phyloP scores from a whole-genome alignment of 2,888 invertebrate genomes.

The Proisotoma minuta region DNA sequence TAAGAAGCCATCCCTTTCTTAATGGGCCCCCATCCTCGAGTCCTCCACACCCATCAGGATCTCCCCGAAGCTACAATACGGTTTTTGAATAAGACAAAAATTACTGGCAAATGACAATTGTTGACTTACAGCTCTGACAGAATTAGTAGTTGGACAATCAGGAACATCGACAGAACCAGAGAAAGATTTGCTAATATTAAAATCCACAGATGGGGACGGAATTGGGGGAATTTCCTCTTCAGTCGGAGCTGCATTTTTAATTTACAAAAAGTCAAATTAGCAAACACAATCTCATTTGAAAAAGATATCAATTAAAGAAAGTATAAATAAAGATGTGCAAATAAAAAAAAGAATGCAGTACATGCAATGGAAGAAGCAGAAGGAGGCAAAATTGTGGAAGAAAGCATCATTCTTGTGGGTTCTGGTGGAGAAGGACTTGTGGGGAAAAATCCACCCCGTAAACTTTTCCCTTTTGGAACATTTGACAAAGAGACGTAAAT shows the following conservation, averaged over 20 bases:
- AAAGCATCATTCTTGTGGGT: slow-evolving; percentile 31
- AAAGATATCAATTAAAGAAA: neutral
- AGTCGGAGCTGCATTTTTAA: slow-evolving; percentile 24
- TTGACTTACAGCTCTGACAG: slow-evolving; percentile 33
- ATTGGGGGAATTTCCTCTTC: slow-evolving; percentile 24
- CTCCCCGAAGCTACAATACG: slow-evolving; percentile 60
- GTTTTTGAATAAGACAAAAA: neutral
- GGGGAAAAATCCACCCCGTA: slow-evolving; percentile 30
- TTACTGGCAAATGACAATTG: neutral
- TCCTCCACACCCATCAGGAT: slow-evolving; percentile 68
- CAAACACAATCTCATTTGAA: slow-evolving; percentile 11
- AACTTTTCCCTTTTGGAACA: slow-evolving; percentile 38
- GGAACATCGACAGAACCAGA: slow-evolving; percentile 37
- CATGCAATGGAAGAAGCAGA: slow-evolving; percentile 32
- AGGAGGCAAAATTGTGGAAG: slow-evolving; percentile 38
- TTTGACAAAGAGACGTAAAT: slow-evolving; percentile 38
- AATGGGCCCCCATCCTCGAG: slow-evolving; percentile 52
- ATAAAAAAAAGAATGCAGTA: slow-evolving; percentile 23
- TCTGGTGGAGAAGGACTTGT: slow-evolving; percentile 19
- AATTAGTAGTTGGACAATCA: slow-evolving; percentile 38
- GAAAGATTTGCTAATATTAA: too few species aligned
- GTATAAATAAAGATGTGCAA: neutral
- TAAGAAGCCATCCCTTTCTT: slow-evolving; percentile 83
- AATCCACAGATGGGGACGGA: slow-evolving; percentile 37
- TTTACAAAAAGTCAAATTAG: neutral